Conservation (phyloP, 2,888 invertebrate species). For the Blomia tropicalis region DNA sequence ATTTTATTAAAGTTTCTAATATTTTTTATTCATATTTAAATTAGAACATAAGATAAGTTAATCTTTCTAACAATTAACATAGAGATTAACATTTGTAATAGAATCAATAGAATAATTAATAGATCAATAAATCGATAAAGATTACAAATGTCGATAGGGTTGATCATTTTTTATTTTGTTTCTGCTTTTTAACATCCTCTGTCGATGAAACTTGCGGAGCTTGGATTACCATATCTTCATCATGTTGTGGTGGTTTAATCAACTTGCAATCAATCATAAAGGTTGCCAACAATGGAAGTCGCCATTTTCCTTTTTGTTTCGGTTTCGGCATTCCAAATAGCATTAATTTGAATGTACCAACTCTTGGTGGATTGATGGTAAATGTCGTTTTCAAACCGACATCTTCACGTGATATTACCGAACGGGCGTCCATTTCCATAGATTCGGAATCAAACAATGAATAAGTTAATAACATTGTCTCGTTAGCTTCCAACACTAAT, state of each 20-base stretch:
- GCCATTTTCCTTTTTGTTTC: conserved; percentile 31
- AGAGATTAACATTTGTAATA: too few species aligned
- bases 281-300: conserved; percentile 31
- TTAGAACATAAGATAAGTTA: too few species aligned
- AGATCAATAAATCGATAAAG: too few species aligned
- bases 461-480: conserved; percentile 29
- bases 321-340: conserved; percentile 32
- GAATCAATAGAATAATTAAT: too few species aligned
- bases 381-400: conserved; percentile 28
- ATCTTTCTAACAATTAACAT: too few species aligned
- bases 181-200: neutral
- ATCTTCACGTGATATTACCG: conserved; percentile 29
- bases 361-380: conserved; percentile 30
- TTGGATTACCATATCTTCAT: conserved; percentile 24
- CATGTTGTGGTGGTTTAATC: conserved; percentile 29
- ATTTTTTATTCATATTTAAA: too few species aligned
- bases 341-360: conserved; percentile 32
- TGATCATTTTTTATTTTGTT: neutral
- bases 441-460: conserved; percentile 30
- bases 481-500: conserved; percentile 28
- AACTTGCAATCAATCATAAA: conserved; percentile 32
- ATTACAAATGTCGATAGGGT: too few species aligned
- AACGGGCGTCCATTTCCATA: conserved; percentile 30
- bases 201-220: neutral
- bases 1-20: too few species aligned